Evolutionary conservation across 2,113 vertebrate species (phyloP), one percentile per base, ranked within the genome.

Genomic region (Acinonyx jubatus): DNA sequence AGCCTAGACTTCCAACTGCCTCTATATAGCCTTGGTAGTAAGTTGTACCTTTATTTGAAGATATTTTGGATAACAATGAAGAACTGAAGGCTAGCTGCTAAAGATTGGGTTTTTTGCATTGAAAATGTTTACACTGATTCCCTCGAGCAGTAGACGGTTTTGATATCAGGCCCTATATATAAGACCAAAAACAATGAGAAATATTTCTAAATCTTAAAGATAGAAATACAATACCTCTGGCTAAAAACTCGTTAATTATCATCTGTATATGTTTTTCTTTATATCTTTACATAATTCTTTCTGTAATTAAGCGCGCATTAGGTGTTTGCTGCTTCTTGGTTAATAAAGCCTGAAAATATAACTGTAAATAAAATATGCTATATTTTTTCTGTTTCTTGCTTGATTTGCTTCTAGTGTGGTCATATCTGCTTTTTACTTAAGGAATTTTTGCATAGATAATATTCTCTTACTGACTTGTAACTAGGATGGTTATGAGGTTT

Each of bases 391-490:
- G 92, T 96, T 96, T 96, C 76, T 96, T 97, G 84, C 15, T 94
- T 96, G 94, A 63, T 83, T 98, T 97, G 96, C 97, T 96, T 94
- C 73, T 94, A 82, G 71, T 94, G 93, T 89, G 29, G 81, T 86
- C 82, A 29, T 87, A 45, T 95, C 96, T 91, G 45, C 50, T 96
- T 98, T 95, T 97, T 96, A 96, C 97, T 96, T 88, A 97, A 96
- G 80, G 94, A 97, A 86, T 83, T 98, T 97, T 97, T 97, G 81
- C 95, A 95, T 97, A 76, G 69, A 86, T 97, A 94, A 97, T 97
- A 95, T 73, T 95, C 91, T 88, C 74, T 76, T 86, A 93, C 94
- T 88, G 97, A 96, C 38, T 89, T 98, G 91, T 94, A 98, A 94
- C 84, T 87, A 95, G 57, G 55, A 45, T 94, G 90, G 31, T 92